These are phyloP conservation scores for Alcedo atthis DNA, from an alignment of 2,797 vertebrate species.

Conservation along the genomic window DNA sequence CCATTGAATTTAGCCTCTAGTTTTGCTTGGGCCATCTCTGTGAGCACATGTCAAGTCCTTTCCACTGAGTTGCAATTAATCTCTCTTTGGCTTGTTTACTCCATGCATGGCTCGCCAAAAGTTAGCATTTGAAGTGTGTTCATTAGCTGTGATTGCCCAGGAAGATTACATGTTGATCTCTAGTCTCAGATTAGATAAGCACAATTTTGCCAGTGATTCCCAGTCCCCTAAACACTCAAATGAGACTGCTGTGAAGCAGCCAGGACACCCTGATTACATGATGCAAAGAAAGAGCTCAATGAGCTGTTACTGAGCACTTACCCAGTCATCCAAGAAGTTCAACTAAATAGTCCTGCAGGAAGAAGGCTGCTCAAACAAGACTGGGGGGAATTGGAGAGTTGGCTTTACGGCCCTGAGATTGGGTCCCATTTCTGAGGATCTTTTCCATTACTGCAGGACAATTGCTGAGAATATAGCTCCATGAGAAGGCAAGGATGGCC, in stretches of 20 bases:
- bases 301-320: background rate
- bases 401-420: background rate
- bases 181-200: constrained; percentile 26
- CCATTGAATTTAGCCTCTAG: constrained; percentile 40
- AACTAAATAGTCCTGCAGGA: background rate
- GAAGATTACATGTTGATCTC: constrained; percentile 17
- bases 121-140: constrained; percentile 23
- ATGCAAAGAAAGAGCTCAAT: background rate
- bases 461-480: background rate
- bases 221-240: background rate
- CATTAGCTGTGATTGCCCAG: constrained; percentile 36
- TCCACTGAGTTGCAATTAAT: constrained; percentile 48
- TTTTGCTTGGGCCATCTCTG: constrained; percentile 54
- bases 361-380: background rate
- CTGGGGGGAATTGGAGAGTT: background rate
- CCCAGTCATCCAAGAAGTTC: background rate
- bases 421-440: background rate
- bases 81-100: constrained; percentile 26
- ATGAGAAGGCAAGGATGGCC: background rate
- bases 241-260: background rate
- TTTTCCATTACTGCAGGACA: background rate
- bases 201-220: background rate
- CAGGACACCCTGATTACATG: background rate
- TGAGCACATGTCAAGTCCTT: constrained; percentile 8
- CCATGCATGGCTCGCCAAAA: constrained; percentile 15